Percentiles rank a stretch among this genome's conserved stretches.
These are phyloP conservation scores for Carterocephalus palaemon DNA, from an alignment of 2,888 invertebrate species.

Conservation along the genomic window DNA sequence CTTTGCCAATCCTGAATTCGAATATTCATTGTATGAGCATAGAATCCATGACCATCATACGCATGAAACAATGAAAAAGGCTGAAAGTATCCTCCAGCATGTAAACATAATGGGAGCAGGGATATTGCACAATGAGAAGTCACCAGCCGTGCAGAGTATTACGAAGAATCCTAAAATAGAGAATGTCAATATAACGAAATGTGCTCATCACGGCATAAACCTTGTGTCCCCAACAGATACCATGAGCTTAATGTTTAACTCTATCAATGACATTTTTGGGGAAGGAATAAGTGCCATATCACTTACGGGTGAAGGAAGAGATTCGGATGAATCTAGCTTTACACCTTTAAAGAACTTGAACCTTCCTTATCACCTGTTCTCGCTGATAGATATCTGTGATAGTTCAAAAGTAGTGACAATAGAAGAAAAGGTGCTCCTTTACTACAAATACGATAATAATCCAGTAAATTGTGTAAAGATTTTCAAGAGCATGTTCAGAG, in stretches of 20 bases:
- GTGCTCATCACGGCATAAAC: conserved; percentile 95
- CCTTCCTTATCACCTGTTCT: conserved; percentile 94
- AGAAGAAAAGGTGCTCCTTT: conserved; percentile 93
- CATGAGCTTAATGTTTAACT: conserved; percentile 86
- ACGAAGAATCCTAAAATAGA: conserved; percentile 90
- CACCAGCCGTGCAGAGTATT: conserved; percentile 94
- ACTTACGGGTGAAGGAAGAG: conserved; percentile 94
- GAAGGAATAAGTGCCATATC: conserved; percentile 94
- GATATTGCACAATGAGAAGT: conserved; percentile 95
- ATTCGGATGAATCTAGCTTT: conserved; percentile 92
- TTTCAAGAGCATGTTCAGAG: conserved; percentile 90
- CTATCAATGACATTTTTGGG: conserved; percentile 89
- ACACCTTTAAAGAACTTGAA: conserved; percentile 88
- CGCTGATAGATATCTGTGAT: conserved; percentile 97
- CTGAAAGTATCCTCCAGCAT: conserved; percentile 88
- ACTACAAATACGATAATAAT: conserved; percentile 97
- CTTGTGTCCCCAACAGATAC: conserved; percentile 92
- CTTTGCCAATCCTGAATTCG: conserved; percentile 93
- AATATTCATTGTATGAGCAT: conserved; percentile 89
- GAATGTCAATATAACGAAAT: conserved; percentile 89
- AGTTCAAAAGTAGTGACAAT: conserved; percentile 94
- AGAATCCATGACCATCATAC: conserved; percentile 89
- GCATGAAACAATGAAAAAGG: conserved; percentile 82
- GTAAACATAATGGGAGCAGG: conserved; percentile 95
- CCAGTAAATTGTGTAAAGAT: conserved; percentile 99